Base-by-base conservation (phyloP, 2,113 vertebrate genomes). In the Corythaixoides concolor region DNA sequence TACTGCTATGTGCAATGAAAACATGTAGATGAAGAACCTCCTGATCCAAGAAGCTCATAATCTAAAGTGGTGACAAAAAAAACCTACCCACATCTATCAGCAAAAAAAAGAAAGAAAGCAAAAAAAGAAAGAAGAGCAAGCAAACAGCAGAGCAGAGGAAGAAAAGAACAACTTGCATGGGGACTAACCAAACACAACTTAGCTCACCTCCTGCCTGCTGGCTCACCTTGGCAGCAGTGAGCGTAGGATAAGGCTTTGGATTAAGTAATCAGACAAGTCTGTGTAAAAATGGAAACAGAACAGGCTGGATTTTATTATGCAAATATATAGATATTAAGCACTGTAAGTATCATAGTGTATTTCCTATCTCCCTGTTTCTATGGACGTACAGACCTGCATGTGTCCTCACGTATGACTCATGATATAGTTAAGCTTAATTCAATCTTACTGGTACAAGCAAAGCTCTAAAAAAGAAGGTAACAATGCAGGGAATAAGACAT, bases 271-370 rank as follows among this genome's bases (percentile, higher is more conserved):
- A 52, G 56, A 88, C 39, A 78, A 72, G n/a, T 16, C 62, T 72
- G 41, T 58, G 26, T 94, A 86, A 93, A 85, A 93, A 84, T 75
- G 52, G 80, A 82, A 94, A 64, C 15, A 62, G 56, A 95, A 88
- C 15, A 85, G 49, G 37, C 73, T 92, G n/a, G n/a, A 87, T 82
- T 93, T 97, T 79, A 35, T 82, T 69, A 66, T 41, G 39, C 41
- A 92, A 92, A 90, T 27, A 63, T 32, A 72, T 4, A 69, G 64
- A n/a, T 52, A 62, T 24, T 37, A 56, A 67, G 59, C 12, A 63
- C 33, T 70, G 6, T 41, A 76, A 72, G 47, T 62, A 70, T 66
- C 64, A 21, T 0, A 23, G 45, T 24, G 33, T 32, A 53, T 79
- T 94, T 88, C 72, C 64, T 37, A 37, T n/a, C 52, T 80, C 35